A percentile compares a stretch with the other conserved stretches of the same genome.
phyloP scores from a whole-genome alignment of 2,888 invertebrate species.

The Apotomis turbidana region DNA sequence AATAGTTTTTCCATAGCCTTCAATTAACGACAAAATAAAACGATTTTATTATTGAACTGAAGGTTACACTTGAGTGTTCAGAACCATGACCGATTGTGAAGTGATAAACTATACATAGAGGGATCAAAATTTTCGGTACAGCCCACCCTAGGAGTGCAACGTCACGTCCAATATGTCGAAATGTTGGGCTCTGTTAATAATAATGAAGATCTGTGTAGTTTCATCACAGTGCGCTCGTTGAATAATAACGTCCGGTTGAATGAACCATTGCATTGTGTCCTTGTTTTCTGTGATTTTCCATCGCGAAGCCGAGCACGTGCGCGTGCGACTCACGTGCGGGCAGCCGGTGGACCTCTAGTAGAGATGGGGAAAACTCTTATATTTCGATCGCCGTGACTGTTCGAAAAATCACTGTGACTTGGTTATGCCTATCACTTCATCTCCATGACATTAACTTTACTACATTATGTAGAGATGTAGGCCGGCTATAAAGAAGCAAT shows the following conservation, averaged over 20 bases:
- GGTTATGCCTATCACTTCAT: no score
- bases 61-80: no score
- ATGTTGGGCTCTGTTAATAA: slow-evolving; percentile 76
- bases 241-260: slow-evolving; percentile 82
- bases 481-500: no score
- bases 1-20: no score
- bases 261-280: slow-evolving; percentile 83
- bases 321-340: slow-evolving; percentile 54
- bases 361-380: no score
- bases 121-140: slow-evolving; percentile 17
- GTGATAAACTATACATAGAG: neutral
- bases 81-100: no score
- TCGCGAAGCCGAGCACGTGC: slow-evolving; percentile 66
- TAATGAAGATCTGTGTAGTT: slow-evolving; percentile 78
- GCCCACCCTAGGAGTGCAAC: slow-evolving; percentile 50
- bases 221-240: slow-evolving; percentile 80
- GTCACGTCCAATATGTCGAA: slow-evolving; percentile 73
- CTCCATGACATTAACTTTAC: no score
- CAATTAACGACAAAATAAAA: no score
- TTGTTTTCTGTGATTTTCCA: slow-evolving; percentile 84
- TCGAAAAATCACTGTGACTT: no score
- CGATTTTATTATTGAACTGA: no score
- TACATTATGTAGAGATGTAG: no score
- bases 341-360: slow-evolving; percentile 51
- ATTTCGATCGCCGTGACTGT: no score